phyloP scores from a whole-genome alignment of 2,888 invertebrate genomes.

The Volucella zonaria region DNA sequence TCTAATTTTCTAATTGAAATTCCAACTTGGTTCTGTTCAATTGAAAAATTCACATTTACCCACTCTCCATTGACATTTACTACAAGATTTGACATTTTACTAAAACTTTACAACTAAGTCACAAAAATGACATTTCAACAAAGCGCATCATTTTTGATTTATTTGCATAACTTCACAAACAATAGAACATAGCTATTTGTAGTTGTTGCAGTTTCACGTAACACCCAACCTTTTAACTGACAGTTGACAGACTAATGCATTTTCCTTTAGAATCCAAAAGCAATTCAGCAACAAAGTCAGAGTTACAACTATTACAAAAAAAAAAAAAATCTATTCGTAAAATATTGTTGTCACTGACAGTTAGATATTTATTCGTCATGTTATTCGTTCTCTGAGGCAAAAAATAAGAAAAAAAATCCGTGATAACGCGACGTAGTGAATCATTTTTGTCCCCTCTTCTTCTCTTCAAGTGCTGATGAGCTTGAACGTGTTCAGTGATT shows the following conservation, averaged over 20 bases:
- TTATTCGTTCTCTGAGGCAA: neutral
- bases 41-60: too few relatives aligned
- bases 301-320: neutral
- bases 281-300: neutral
- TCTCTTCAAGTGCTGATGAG: neutral
- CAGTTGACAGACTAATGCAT: constrained; percentile 26
- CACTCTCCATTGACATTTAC: too few relatives aligned
- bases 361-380: constrained; percentile 13
- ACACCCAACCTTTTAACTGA: neutral
- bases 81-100: too few relatives aligned
- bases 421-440: constrained; percentile 14
- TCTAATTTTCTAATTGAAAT: too few relatives aligned
- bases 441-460: constrained; percentile 16
- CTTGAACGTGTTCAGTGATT: constrained; percentile 21
- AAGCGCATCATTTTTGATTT: neutral
- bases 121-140: neutral
- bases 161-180: neutral
- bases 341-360: constrained; percentile 5
- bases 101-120: too few relatives aligned
- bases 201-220: constrained; percentile 17
- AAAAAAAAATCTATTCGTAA: neutral
- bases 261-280: constrained; percentile 15
- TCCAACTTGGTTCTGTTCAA: too few relatives aligned
- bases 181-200: neutral
- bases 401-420: neutral